A percentile compares a stretch with the other conserved stretches of the same genome.
These are phyloP conservation scores for Ormyrus rosae DNA, from an alignment of 2,888 invertebrate genomes.

Conservation along the genomic window DNA sequence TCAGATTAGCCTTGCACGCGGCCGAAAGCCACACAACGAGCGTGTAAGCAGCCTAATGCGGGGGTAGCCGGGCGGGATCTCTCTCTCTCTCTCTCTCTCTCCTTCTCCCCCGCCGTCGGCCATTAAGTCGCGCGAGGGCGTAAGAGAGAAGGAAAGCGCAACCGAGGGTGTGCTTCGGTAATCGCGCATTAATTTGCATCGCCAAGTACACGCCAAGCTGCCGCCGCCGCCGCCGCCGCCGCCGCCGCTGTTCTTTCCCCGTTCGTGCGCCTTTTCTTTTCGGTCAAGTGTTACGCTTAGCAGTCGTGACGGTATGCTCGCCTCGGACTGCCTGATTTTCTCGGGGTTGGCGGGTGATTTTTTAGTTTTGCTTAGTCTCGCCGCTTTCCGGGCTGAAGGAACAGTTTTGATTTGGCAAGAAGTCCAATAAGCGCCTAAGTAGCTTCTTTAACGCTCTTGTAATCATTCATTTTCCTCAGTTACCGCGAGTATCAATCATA, in stretches of 20 bases:
- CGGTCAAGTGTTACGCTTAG: too few relatives aligned
- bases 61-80: conserved; percentile 59
- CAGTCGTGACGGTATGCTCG: too few relatives aligned
- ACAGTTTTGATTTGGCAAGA: too few relatives aligned
- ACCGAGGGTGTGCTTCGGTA: conserved; percentile 66
- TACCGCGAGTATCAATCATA: too few relatives aligned
- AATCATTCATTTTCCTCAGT: too few relatives aligned
- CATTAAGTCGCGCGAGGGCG: conserved; percentile 35
- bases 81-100: conserved; percentile 1
- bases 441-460: too few relatives aligned
- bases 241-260: neutral
- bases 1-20: conserved; percentile 65
- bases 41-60: conserved; percentile 64
- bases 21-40: conserved; percentile 56
- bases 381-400: too few relatives aligned
- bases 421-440: too few relatives aligned
- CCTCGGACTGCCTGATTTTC: too few relatives aligned
- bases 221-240: neutral
- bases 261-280: neutral
- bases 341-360: too few relatives aligned
- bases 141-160: conserved; percentile 49
- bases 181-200: conserved; percentile 76
- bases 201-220: conserved; percentile 72
- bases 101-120: neutral
- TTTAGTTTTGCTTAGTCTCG: too few relatives aligned